Base-by-base conservation (phyloP, 2,888 invertebrate genomes). In the Adelphocoris suturalis region DNA sequence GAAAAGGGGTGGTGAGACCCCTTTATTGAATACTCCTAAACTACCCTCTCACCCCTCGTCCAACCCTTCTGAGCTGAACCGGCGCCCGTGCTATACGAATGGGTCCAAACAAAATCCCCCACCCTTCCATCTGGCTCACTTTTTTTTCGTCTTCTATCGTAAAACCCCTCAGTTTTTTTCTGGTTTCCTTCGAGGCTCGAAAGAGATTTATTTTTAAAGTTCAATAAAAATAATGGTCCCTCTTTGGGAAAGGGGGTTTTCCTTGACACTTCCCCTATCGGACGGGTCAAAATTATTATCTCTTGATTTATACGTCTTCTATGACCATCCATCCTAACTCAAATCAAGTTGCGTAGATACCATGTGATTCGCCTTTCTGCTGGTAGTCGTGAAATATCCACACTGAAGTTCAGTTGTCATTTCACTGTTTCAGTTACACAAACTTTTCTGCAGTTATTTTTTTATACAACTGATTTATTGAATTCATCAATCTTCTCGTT, bases 211-310 rank as follows among this genome's bases (percentile, higher is more conserved):
- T 85, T 68, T 68, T 68, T 68, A 85, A 85, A 85, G 85, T 85
- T 85, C 85, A 85, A 85, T 85, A 85, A 85, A 85, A 85, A 85
- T 85, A 85, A 85, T 85, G 85, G 85, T 27, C 68, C 68, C 55
- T 61, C 55, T 85, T n/a, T 16, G 28, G 61, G 61, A 46, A 23
- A 80, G 19, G 80, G 85, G 46, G 85, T 85, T 85, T 85, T 46
- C 46, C 85, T 85, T 61, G 85, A 85, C 68, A 61, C 68, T 85
- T 85, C 85, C 82, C 82, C 82, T 82, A 82, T 82, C 82, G 82
- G 82, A 52, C 82, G 82, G 82, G 82, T 82, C 82, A 52, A 82
- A 82, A 82, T 78, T 82, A 82, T 82, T 82, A 82, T 82, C 82
- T 82, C 27, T 27, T 5, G 82, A 82, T 82, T 82, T 82, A 82